Percentiles rank a stretch among this genome's conserved stretches.
phyloP scores from a whole-genome alignment of 2,888 invertebrate species.

The Phortica okadai region DNA sequence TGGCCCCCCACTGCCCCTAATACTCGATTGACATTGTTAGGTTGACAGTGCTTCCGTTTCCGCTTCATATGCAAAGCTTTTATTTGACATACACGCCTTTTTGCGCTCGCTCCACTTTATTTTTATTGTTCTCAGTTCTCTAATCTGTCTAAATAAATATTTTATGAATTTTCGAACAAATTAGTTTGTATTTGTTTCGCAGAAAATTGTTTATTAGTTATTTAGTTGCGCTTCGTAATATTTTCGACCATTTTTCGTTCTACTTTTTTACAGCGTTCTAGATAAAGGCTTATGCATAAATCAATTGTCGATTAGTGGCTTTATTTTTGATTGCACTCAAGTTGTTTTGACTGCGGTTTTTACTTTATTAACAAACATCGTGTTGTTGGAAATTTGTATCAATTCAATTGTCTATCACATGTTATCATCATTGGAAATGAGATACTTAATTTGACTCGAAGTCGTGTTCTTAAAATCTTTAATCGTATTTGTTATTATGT shows the following conservation, averaged over 20 bases:
- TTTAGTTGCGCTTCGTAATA: background rate
- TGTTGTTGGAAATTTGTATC: no score
- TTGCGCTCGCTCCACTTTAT: background rate
- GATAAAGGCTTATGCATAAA: background rate
- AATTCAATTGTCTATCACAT: background rate
- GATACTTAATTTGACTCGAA: background rate
- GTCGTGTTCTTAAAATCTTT: background rate
- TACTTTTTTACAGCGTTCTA: background rate
- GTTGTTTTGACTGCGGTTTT: background rate
- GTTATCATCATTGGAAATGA: background rate
- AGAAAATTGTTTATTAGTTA: conserved; percentile 21
- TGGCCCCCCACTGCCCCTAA: background rate
- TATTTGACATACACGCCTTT: background rate
- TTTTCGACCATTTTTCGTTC: background rate
- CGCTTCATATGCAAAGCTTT: background rate
- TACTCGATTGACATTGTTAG: background rate
- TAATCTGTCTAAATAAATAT: background rate
- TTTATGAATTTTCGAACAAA: background rate
- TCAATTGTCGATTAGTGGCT: background rate
- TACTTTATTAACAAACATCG: conserved; percentile 11
- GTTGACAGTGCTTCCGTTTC: background rate
- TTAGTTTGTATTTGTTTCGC: background rate
- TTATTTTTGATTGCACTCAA: background rate
- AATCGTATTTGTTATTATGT: background rate
- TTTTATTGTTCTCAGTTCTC: background rate